phyloP scores from a whole-genome alignment of 2,113 vertebrate species.

The Martes martes region DNA sequence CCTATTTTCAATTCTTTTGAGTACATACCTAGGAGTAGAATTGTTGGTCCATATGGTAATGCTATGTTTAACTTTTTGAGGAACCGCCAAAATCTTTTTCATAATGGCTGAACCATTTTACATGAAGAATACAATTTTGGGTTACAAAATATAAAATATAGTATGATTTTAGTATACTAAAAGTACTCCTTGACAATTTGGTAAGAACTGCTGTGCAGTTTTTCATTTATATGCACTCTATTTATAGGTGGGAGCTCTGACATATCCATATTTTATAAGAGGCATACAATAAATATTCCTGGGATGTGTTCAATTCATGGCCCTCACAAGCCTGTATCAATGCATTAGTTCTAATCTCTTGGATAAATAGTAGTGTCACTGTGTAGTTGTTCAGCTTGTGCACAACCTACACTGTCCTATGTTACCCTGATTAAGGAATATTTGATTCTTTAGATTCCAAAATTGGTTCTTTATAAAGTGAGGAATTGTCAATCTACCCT shows the following conservation, averaged over 20 bases:
- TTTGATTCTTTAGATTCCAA: not conserved
- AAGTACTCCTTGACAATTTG: not conserved
- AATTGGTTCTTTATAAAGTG: not conserved
- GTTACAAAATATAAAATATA: not conserved
- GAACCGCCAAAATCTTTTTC: not conserved
- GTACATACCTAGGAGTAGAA: not conserved
- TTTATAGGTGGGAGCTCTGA: not conserved
- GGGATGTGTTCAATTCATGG: not conserved
- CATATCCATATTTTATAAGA: not conserved
- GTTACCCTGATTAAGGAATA: not conserved
- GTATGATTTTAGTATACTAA: not conserved
- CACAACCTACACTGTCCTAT: not conserved
- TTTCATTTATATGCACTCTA: not conserved
- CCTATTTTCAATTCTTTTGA: not conserved
- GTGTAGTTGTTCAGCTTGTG: not conserved
- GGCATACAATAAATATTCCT: not conserved
- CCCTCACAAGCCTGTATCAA: not conserved
- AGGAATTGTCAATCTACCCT: not conserved
- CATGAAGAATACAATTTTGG: not conserved
- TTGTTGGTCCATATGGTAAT: not conserved
- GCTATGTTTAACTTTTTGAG: not conserved
- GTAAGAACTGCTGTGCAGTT: not conserved
- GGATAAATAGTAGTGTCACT: not conserved
- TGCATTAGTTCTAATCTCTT: not conserved
- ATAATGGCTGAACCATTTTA: not conserved